These are phyloP conservation scores for Geopemphigus sp. DNA, from an alignment of 1,140 invertebrate species.

Conservation along the genomic window DNA sequence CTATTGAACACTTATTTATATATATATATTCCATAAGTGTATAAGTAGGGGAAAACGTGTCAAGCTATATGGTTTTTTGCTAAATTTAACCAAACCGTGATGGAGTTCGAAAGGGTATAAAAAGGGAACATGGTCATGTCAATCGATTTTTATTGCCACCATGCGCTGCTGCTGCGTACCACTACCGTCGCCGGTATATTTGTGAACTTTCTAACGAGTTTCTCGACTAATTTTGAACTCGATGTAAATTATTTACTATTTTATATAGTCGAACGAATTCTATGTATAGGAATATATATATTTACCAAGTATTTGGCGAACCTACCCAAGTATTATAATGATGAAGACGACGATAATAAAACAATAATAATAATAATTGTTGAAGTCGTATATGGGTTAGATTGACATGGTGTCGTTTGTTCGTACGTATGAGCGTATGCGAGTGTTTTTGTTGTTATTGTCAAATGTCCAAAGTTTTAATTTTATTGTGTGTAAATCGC, in stretches of 20 bases:
- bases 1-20: no score
- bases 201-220: slow-evolving; percentile 24
- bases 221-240: slow-evolving; percentile 28
- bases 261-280: slow-evolving; percentile 3
- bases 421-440: no score
- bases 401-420: no score
- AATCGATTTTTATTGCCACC: slow-evolving; percentile 1
- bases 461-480: no score
- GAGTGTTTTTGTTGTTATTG: no score
- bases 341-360: neutral
- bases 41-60: no score
- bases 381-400: neutral
- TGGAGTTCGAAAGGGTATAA: neutral
- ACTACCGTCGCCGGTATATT: neutral
- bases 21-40: no score
- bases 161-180: neutral
- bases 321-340: neutral
- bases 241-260: slow-evolving; percentile 15
- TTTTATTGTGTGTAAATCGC: no score
- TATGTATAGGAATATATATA: no score
- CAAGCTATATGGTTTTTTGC: neutral
- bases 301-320: neutral
- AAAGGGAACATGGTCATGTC: neutral
- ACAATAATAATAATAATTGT: neutral
- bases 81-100: neutral